phyloP scores from a whole-genome alignment of 2,888 invertebrate genomes.

The Nemapogon koenigi region DNA sequence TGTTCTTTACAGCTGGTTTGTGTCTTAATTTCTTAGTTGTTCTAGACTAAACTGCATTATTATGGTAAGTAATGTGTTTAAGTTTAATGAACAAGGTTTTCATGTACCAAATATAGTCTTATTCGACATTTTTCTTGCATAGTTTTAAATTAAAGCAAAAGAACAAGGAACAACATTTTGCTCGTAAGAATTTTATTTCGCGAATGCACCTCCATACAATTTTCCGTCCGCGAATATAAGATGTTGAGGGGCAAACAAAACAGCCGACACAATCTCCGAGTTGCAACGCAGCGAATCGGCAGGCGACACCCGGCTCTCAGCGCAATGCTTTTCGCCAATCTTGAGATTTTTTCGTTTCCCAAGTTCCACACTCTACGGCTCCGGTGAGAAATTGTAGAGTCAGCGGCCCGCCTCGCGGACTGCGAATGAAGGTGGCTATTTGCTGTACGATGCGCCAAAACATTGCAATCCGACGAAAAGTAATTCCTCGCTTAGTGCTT shows the following conservation, averaged over 20 bases:
- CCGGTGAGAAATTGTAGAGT: constrained; percentile 47
- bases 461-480: constrained; percentile 58
- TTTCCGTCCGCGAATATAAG: constrained; percentile 48
- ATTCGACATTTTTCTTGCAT: no score
- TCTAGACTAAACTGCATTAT: no score
- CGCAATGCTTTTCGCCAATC: constrained; percentile 44
- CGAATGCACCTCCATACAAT: constrained; percentile 42
- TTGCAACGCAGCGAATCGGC: constrained; percentile 54
- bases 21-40: no score
- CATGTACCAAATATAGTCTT: no score
- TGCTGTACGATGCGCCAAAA: constrained; percentile 62
- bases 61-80: no score
- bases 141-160: no score
- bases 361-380: constrained; percentile 23
- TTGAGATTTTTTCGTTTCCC: constrained; percentile 42
- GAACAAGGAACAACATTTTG: constrained; percentile 27
- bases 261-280: constrained; percentile 54
- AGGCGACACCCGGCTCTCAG: constrained; percentile 46
- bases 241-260: constrained; percentile 56
- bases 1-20: no score
- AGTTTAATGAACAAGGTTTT: no score
- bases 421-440: constrained; percentile 40
- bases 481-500: constrained; percentile 42
- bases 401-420: constrained; percentile 34
- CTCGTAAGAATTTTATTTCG: constrained; percentile 40